A percentile compares a stretch with the other conserved stretches of the same genome.
phyloP scores from a whole-genome alignment of 2,797 vertebrate species.

The Thripadectes ignobilis region DNA sequence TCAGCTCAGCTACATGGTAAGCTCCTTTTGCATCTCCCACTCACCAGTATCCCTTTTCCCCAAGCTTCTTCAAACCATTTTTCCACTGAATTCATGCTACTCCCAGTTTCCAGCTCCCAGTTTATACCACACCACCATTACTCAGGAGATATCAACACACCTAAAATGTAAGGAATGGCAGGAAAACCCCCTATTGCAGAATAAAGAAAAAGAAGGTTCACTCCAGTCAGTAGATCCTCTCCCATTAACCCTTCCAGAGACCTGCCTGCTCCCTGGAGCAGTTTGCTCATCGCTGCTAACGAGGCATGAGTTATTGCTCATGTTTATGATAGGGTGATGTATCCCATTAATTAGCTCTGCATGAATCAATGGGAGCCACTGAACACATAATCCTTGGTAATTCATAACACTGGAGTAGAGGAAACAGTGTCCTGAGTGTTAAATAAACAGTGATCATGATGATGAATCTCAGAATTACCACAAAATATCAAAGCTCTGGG shows the following conservation, averaged over 20 bases:
- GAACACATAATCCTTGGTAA: background rate
- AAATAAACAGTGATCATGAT: background rate
- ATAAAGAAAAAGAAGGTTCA: background rate
- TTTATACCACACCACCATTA: background rate
- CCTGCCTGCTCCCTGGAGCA: background rate
- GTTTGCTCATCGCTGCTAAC: background rate
- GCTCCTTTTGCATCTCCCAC: background rate
- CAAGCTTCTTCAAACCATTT: background rate
- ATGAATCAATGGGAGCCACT: slow-evolving; percentile 4
- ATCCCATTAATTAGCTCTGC: slow-evolving; percentile 22
- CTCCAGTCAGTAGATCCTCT: background rate
- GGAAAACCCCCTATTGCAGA: background rate
- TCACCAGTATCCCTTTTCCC: background rate
- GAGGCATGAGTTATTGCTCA: background rate
- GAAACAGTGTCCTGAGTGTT: background rate
- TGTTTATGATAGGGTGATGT: background rate
- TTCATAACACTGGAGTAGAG: background rate
- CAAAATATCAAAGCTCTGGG: background rate
- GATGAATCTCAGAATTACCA: background rate
- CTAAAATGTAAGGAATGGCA: background rate
- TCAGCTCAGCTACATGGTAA: background rate
- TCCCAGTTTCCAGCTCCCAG: background rate
- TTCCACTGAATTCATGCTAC: background rate
- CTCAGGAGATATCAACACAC: rapidly evolving
- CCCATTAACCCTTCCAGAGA: background rate